These are phyloP conservation scores for Geotria australis DNA, from an alignment of 2,797 vertebrate species.

Conservation along the genomic window DNA sequence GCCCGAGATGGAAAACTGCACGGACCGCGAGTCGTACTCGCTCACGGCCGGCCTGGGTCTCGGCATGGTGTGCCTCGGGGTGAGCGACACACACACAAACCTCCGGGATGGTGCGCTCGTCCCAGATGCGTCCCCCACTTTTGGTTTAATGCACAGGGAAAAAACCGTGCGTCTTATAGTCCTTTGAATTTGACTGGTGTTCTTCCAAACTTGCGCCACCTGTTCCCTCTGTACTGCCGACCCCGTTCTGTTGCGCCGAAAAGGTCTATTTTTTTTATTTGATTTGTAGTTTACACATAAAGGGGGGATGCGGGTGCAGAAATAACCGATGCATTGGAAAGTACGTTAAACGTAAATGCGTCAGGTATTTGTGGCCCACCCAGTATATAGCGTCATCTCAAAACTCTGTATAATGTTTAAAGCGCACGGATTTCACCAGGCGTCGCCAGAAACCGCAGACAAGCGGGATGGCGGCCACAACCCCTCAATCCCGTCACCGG, in stretches of 20 bases:
- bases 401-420: too few relatives aligned
- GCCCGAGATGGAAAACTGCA: conserved; percentile 95
- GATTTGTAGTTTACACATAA: not conserved
- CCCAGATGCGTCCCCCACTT: not conserved
- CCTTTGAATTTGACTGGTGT: too few relatives aligned
- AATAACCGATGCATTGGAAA: too few relatives aligned
- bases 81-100: conserved; percentile 12
- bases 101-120: not conserved
- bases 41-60: conserved; percentile 73
- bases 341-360: too few relatives aligned
- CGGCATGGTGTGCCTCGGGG: conserved; percentile 94
- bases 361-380: too few relatives aligned
- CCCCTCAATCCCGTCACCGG: too few relatives aligned
- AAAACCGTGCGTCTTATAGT: not conserved
- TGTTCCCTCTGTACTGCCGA: not conserved
- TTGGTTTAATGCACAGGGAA: not conserved
- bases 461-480: too few relatives aligned
- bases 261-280: not conserved
- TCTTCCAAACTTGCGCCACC: not conserved
- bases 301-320: too few relatives aligned
- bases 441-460: too few relatives aligned
- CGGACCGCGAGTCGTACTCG: conserved; percentile 81
- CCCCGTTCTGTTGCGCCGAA: not conserved
- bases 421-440: too few relatives aligned
- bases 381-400: too few relatives aligned